phyloP scores from a whole-genome alignment of 2,888 invertebrate species.

The Archips xylosteana region DNA sequence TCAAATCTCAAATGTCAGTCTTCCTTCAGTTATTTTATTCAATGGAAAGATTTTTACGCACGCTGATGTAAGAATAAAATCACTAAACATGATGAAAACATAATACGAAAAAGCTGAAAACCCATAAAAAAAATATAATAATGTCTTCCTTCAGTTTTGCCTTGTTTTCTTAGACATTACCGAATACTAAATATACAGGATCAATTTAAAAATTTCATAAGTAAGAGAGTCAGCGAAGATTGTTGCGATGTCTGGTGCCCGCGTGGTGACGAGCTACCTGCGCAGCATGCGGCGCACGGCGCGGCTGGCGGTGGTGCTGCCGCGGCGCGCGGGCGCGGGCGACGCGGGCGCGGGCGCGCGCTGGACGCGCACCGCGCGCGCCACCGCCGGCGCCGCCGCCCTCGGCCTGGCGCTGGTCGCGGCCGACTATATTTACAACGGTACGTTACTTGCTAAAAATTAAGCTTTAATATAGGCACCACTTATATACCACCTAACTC shows the following conservation, averaged over 20 bases:
- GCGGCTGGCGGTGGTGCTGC: slow-evolving; percentile 51
- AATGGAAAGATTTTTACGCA: background rate
- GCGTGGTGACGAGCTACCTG: slow-evolving; percentile 44
- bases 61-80: slow-evolving; percentile 26
- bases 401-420: slow-evolving; percentile 71
- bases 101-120: slow-evolving; percentile 4
- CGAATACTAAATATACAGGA: background rate
- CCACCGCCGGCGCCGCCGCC: slow-evolving; percentile 57
- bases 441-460: slow-evolving; percentile 51
- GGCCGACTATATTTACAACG: slow-evolving; percentile 73
- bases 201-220: background rate
- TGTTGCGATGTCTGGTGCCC: slow-evolving; percentile 41
- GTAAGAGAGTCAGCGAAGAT: background rate
- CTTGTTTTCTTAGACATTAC: background rate
- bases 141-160: slow-evolving; percentile 9
- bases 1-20: background rate
- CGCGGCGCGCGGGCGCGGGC: slow-evolving; percentile 45
- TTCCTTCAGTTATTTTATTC: background rate
- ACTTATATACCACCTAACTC: no score
- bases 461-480: no score
- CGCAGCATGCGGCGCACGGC: slow-evolving; percentile 52
- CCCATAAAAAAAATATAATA: slow-evolving; percentile 6
- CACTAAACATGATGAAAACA: slow-evolving; percentile 5
- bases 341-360: slow-evolving; percentile 42
- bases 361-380: slow-evolving; percentile 38